Base-by-base conservation (phyloP, 2,888 invertebrate genomes). In the Agrypnus murinus region DNA sequence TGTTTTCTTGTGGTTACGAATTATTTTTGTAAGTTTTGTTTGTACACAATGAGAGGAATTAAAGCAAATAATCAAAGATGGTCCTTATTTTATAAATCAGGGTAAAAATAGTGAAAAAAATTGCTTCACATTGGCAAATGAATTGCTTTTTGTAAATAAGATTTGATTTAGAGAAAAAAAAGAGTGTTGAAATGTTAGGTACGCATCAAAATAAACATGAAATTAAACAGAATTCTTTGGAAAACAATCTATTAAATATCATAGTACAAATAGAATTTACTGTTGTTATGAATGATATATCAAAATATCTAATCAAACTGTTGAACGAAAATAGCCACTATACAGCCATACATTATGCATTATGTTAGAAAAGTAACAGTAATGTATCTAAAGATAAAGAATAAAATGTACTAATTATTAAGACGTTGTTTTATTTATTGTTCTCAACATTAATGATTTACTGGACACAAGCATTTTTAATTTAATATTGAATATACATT, bases 191-290 rank as follows among this genome's bases (percentile, higher is more conserved):
- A 17, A 46, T 25, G 31, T 50, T 25, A 50, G 50, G 14, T 31
- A 31, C 5, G 25, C 5, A 25, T 3, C 25, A 5, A 5, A 5
- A 25, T 3, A n/a, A 25, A 25, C 2, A 25, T 25, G 25, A n/a
- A 31, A 25, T 10, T 14, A 32, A 14, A 53, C 3, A 12, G 12
- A 32, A 9, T 12, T 36, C 55, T 14, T 55, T 17, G 17, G 10
- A 55, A 62, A 45, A 32, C 40, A 62, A 62, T 68, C 62, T 68
- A 45, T 46, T 46, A 60, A 57, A 63, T 71, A 62, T 63, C 50
- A 71, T 66, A 71, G 71, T 71, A 71, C 71, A 71, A 71, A 71
- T 71, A 62, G 50, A 62, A 62, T 55, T 62, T 62, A 55, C 50
- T 67, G 45, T 38, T 67, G 53, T 66, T 58, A 66, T 38, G 25